Base-by-base conservation (phyloP, 2,888 invertebrate species). In the Graphium colonna region DNA sequence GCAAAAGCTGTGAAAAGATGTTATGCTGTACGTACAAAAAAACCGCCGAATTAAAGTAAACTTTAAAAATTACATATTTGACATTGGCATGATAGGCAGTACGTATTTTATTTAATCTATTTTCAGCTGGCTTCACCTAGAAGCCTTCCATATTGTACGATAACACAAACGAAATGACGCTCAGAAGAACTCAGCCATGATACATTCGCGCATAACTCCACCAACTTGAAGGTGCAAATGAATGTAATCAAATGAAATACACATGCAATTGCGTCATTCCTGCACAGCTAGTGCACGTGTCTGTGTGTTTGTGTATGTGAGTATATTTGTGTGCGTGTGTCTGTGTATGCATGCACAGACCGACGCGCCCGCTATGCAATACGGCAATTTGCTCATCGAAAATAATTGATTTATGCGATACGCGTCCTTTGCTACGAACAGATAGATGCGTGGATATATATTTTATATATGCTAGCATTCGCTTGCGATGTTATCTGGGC, bases 361-460 rank as follows among this genome's bases (percentile, higher is more conserved):
- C 26, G 65, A 65, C 60, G 68, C 39, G 54, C 13, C 64, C 62
- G 61, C 59, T 56, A 54, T 67, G 73, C 74, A 71, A 69, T 73
- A 69, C 69, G 71, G 74, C 80, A 83, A 83, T 83, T 82, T 82
- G 71, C 77, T 76, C 74, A 83, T 86, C 85, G 82, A 82, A 83
- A 80, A 81, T 84, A 85, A 86, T 86, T 86, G 82, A 86, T 85
- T 85, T 86, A 86, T 78, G 71, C 60, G 62, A 62, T 60, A 56
- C 56, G 69, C 72, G 82, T 80, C 82, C 82, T 80, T 76, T 69
- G 61, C 65, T 69, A 60, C 65, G 33, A 44, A 50, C 43, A 58
- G 26, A 50, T 46, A 26, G 49, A 40, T 10, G 36, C n/a, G 42
- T 2, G n/a, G 1, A 17, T 16, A 13, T 40, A 41, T 50, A 36